These are phyloP conservation scores for Rhinolophus ferrumequinum DNA, from an alignment of 2,113 vertebrate genomes.

Conservation along the genomic window DNA sequence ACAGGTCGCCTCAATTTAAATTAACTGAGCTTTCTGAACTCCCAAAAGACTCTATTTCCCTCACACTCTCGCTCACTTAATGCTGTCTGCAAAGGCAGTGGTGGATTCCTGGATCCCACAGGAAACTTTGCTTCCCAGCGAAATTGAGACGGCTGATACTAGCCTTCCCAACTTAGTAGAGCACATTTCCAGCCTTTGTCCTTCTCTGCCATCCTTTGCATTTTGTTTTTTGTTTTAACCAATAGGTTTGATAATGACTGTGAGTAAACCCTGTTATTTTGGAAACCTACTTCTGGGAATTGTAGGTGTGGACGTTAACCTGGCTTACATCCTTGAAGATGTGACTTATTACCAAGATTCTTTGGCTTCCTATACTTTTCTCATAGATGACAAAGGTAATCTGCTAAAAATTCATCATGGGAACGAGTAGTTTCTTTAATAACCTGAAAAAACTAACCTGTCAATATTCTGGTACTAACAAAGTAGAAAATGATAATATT, in stretches of 20 bases:
- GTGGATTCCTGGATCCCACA: not conserved
- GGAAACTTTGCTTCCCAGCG: not conserved
- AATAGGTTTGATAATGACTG: constrained; percentile 97
- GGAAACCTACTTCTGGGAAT: constrained; percentile 98
- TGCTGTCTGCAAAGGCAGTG: not conserved
- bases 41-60: not conserved
- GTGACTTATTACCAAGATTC: constrained; percentile 99
- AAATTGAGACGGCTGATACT: fast-evolving
- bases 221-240: constrained; percentile 53
- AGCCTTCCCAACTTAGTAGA: not conserved
- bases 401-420: not conserved
- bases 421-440: not conserved
- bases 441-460: not conserved
- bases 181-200: not conserved
- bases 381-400: constrained; percentile 99
- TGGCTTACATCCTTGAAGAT: constrained; percentile 98
- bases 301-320: constrained; percentile 97
- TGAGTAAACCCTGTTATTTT: constrained; percentile 98
- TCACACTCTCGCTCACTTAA: not conserved
- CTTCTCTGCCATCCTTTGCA: not conserved
- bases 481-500: not conserved
- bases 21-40: not conserved
- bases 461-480: not conserved
- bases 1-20: not conserved
- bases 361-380: constrained; percentile 97